A percentile compares a stretch with the other conserved stretches of the same genome.
Evolutionary conservation across 2,888 invertebrate genomes (phyloP).

Genomic region (Epirrita christyi): DNA sequence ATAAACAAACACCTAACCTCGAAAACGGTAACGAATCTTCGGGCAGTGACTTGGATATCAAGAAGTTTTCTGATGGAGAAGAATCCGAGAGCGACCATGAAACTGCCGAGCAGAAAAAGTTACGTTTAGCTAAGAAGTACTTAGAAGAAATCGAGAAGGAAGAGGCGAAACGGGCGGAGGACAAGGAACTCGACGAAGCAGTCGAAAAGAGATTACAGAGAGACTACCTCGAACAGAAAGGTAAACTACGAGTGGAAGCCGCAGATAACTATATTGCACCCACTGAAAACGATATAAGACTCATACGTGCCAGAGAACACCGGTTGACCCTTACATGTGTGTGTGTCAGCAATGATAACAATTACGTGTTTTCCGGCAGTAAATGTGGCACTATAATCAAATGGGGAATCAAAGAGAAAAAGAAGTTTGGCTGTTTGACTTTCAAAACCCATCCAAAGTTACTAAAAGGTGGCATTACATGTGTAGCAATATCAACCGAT

Average conservation of each 20-base stretch:
- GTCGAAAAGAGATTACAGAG: conserved; percentile 91
- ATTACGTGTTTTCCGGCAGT: conserved; percentile 91
- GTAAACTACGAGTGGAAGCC: conserved; percentile 90
- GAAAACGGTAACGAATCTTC: conserved; percentile 86
- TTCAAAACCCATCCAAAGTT: conserved; percentile 72
- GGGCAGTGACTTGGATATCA: conserved; percentile 87
- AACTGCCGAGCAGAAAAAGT: conserved; percentile 95
- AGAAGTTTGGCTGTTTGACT: conserved; percentile 84
- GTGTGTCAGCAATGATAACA: conserved; percentile 90
- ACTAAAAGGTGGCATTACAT: conserved; percentile 82
- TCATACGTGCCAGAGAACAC: conserved; percentile 91
- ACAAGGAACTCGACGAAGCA: conserved; percentile 86
- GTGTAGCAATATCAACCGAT: conserved; percentile 91
- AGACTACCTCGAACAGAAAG: conserved; percentile 94
- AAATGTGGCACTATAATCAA: conserved; percentile 95
- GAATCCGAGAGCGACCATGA: conserved; percentile 88
- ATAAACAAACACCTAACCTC: conserved; percentile 71
- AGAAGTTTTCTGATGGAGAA: conserved; percentile 78
- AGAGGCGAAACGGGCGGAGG: conserved; percentile 88
- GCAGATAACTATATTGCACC: conserved; percentile 85
- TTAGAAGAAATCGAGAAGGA: conserved; percentile 93
- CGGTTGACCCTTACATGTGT: conserved; percentile 91
- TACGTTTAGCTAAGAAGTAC: conserved; percentile 95
- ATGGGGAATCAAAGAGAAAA: conserved; percentile 89
- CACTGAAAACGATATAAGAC: conserved; percentile 63